Base-by-base conservation (phyloP, 2,113 vertebrate species). In the Sclerurus mexicanus region DNA sequence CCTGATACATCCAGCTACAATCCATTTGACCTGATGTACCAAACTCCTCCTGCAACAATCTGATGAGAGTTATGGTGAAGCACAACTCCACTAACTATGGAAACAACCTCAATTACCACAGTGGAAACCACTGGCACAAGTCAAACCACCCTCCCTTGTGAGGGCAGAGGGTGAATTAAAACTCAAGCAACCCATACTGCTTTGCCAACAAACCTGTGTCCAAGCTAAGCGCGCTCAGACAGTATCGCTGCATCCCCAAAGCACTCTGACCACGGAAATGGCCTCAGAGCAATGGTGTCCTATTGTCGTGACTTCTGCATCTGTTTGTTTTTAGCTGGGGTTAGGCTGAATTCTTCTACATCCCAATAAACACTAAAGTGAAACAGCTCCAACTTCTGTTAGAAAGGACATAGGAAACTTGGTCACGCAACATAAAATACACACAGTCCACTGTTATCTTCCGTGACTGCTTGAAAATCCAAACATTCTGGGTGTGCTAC, bases 1-100 rank as follows among this genome's bases (percentile, higher is more conserved):
- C 10, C 52, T 30, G 28, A n/a, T 53, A 13, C 0, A 2, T 33
- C n/a, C 0, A 1, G 67, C 21, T 74, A 44, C 0, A 0, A 79
- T 35, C 66, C 40, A 23, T 23, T 30, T 7, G 14, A 28, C 1
- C 1, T 10, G 15, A 56, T 5, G 23, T 5, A 63, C 33, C 59
- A 60, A 59, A 5, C 46, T 46, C 5, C 39, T 87, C 44, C 67
- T 63, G 55, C 55, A 66, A 49, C 6, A 9, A 24, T 30, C 12
- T 33, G 23, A 37, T 35, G 37, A 25, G 58, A 86, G 37, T 25
- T 55, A 77, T 0, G 5, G 68, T 12, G 37, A 82, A 77, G 67
- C 9, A 2, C 23, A 60, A 35, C 30, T 46, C 31, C 12, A 17
- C 33, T 19, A 50, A 52, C 12, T 33, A 23, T 14, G 23, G 69